Conservation (phyloP, 2,113 vertebrate genomes). For the Lophochroa leadbeateri region DNA sequence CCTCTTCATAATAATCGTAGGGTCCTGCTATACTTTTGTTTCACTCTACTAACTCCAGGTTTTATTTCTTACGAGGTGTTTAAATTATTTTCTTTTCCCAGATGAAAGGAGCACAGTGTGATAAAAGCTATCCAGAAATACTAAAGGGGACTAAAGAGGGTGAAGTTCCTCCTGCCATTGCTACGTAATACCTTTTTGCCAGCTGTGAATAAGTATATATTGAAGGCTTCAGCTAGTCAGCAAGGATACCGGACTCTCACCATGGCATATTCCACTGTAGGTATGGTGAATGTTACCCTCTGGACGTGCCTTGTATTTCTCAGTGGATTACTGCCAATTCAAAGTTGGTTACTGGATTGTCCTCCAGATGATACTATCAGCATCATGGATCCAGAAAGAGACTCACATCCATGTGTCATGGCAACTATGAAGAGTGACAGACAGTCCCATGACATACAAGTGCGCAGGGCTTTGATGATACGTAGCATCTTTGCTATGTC, state of each 20-base stretch:
- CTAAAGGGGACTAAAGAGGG: not conserved
- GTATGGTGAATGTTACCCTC: not conserved
- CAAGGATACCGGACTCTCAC: not conserved
- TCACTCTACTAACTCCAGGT: not conserved
- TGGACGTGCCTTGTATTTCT: not conserved
- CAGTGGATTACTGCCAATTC: not conserved
- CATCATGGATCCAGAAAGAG: not conserved
- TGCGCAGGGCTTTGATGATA: not conserved
- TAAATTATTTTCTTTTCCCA: not conserved
- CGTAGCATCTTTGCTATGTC: not conserved
- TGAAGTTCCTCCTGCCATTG: not conserved
- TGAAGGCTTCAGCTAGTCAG: not conserved
- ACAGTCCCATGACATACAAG: no score
- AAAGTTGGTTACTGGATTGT: not conserved
- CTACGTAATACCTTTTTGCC: accelerated
- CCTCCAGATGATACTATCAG: not conserved
- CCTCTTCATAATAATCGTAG: not conserved
- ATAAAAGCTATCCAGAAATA: not conserved
- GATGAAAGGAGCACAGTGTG: not conserved
- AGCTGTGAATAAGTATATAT: not conserved
- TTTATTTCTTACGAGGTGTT: not conserved
- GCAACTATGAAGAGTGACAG: not conserved
- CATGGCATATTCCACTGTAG: no score
- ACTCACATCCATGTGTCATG: accelerated
- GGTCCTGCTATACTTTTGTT: not conserved